Base-by-base conservation (phyloP, 2,113 vertebrate genomes). In the Benitochromis conjunctus region DNA sequence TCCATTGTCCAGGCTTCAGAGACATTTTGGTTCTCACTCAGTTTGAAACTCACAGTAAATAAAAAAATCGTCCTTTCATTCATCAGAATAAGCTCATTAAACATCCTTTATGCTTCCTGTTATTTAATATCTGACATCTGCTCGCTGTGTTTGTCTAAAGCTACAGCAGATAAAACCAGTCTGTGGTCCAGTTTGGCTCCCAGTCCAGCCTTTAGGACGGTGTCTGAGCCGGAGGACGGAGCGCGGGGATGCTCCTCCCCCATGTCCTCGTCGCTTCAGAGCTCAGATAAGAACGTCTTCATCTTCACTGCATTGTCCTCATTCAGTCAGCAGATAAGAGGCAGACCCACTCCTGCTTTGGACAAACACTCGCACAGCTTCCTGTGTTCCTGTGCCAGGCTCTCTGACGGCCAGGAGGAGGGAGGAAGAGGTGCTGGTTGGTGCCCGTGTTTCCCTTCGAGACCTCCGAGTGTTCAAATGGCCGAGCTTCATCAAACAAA, bases 301-400 rank as follows among this genome's bases (percentile, higher is more conserved):
- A 19, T 56, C 34, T 71, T 46, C 55, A 9, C n/a, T 2, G 38
- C 43, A 6, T 9, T 2, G 69, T 79, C 56, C 90, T 82, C 88
- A 53, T 86, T 90, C 87, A 84, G 86, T 87, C 81, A 34, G 76
- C 51, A 54, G 81, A 88, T 80, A 41, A 78, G 81, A 81, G 62
- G 41, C 76, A 19, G 84, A 82, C 26, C 66, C 6, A 4, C 66
- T 82, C 51, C 77, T n/a, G 82, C 81, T 76, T 36, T 82, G 64
- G 80, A 86, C 87, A 74, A 86, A 91, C 90, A 81, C n/a, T 38
- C 9, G 54, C 58, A 6, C 21, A 12, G 31, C 77, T 51, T 92
- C 69, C 80, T 82, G 79, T 85, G 62, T 88, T 93, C 82, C 89
- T 58, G 26, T 79, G 89, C 69, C 87, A 71, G 86, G n/a, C 58